Evolutionary conservation across 2,113 vertebrate genomes (phyloP).

Genomic region (Psittacara wagleri): DNA sequence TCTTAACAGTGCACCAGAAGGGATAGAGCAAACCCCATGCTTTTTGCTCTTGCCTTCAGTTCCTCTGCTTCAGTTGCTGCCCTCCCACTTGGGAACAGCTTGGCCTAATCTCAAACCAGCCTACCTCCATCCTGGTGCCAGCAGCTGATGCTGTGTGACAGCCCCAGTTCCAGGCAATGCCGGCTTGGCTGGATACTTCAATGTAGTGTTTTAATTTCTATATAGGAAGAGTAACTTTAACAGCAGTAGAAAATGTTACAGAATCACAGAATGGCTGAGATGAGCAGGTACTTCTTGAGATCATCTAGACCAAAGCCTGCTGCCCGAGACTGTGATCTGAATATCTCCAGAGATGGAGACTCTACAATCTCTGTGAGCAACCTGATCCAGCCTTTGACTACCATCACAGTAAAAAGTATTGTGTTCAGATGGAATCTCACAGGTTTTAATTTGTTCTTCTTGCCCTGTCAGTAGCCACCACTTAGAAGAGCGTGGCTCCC

Average conservation of each 20-base stretch:
- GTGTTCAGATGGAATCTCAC: neutral
- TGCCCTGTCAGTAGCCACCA: neutral
- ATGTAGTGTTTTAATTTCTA: neutral
- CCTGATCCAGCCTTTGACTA: neutral
- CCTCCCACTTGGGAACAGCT: neutral
- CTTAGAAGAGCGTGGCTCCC: neutral
- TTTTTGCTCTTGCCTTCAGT: neutral
- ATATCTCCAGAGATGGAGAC: neutral
- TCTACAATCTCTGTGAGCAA: neutral
- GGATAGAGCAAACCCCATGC: neutral
- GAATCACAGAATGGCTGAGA: neutral
- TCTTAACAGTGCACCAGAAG: neutral
- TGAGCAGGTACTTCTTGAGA: neutral
- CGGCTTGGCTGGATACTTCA: rapidly evolving
- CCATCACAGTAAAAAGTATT: neutral
- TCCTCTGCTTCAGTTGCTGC: neutral
- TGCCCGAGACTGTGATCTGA: neutral
- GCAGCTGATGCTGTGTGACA: neutral
- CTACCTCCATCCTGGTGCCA: neutral
- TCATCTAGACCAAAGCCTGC: neutral
- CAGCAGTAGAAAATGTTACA: neutral
- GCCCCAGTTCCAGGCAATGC: neutral
- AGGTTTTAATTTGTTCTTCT: neutral
- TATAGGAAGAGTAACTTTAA: neutral
- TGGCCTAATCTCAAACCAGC: neutral